A percentile compares a stretch with the other conserved stretches of the same genome.
Evolutionary conservation across 2,797 vertebrate species (phyloP).

Genomic region (Strix occidentalis): DNA sequence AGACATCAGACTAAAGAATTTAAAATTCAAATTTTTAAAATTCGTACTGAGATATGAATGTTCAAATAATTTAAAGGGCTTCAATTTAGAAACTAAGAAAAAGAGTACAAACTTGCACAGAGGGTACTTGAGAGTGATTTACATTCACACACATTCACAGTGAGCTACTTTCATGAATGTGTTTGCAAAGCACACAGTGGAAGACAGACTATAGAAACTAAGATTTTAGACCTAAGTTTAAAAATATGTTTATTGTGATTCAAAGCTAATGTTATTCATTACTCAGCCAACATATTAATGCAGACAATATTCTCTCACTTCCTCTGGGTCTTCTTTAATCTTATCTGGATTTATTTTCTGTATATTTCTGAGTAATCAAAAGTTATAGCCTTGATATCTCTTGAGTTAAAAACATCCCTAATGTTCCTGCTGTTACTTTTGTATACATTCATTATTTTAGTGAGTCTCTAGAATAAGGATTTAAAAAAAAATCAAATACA

Average conservation of each 20-base stretch:
- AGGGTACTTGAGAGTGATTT: not conserved
- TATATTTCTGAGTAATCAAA: slow-evolving; percentile 73
- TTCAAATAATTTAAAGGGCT: not conserved
- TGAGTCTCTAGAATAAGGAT: slow-evolving; percentile 55
- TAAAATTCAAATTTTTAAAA: slow-evolving; percentile 2
- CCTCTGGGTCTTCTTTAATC: slow-evolving; percentile 73
- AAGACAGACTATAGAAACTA: slow-evolving; percentile 22
- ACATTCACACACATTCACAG: slow-evolving; percentile 15
- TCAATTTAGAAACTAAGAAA: slow-evolving; percentile 20
- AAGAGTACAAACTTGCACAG: not conserved
- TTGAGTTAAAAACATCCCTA: slow-evolving; percentile 66
- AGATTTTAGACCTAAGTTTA: slow-evolving; percentile 56
- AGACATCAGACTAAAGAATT: not conserved
- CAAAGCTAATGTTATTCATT: slow-evolving; percentile 69
- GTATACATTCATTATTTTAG: slow-evolving; percentile 54
- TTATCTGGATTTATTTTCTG: slow-evolving; percentile 74
- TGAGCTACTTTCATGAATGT: slow-evolving; percentile 11
- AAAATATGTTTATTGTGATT: slow-evolving; percentile 71
- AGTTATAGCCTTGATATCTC: slow-evolving; percentile 71
- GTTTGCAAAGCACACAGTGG: slow-evolving; percentile 35
- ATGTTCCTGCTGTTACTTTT: slow-evolving; percentile 46
- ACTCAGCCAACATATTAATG: slow-evolving; percentile 67
- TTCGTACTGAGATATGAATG: not conserved
- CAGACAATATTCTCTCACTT: slow-evolving; percentile 70
- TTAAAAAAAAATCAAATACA: slow-evolving; percentile 10